Base-by-base conservation (phyloP, 1,140 invertebrate genomes). In the Frieseomelitta varia region DNA sequence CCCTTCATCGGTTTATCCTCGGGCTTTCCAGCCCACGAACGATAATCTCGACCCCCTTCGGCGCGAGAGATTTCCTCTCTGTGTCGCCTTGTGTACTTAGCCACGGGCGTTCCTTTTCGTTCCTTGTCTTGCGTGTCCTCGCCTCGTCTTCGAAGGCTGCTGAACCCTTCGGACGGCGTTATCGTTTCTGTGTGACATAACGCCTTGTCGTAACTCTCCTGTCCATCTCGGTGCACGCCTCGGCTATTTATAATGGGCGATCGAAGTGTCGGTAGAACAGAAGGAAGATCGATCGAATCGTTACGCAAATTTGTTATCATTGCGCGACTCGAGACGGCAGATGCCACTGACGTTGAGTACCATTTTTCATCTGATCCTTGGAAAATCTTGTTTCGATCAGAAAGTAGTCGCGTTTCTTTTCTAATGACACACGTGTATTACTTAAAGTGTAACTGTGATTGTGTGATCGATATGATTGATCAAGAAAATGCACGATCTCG, bases 1-100 rank as follows among this genome's bases (percentile, higher is more conserved):
- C 92, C 92, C 90, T 92, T 92, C 86, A 89, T 89, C 83, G 88
- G 85, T 84, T 86, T 92, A 91, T 91, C 90, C 89, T 85, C 81
- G 90, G 90, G 87, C 81, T 91, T 92, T 92, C 84, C 88, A 90
- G 85, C 85, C 85, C 84, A 87, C 80, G 76, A 75, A 85, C 81
- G 78, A 86, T 69, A 85, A 89, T 85, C 83, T 85, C 75, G 65
- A 89, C 69, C 79, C 87, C 80, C 84, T 83, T 72, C 15, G 71
- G 78, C 65, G 81, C 78, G 53, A 14, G 27, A 68, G 67, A 61
- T 71, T 82, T 74, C 27, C 82, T 77, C 76, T 68, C 53, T 58
- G 55, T 74, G 55, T 74, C 30, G 56, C 21, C 47, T 27, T 17
- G 24, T 74, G 39, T 34, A 53, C 15, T 4, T 15, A 58, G 34